Evolutionary conservation across 2,113 vertebrate genomes (phyloP), one percentile per base, ranked within the genome.

Genomic region (Stegastes partitus): DNA sequence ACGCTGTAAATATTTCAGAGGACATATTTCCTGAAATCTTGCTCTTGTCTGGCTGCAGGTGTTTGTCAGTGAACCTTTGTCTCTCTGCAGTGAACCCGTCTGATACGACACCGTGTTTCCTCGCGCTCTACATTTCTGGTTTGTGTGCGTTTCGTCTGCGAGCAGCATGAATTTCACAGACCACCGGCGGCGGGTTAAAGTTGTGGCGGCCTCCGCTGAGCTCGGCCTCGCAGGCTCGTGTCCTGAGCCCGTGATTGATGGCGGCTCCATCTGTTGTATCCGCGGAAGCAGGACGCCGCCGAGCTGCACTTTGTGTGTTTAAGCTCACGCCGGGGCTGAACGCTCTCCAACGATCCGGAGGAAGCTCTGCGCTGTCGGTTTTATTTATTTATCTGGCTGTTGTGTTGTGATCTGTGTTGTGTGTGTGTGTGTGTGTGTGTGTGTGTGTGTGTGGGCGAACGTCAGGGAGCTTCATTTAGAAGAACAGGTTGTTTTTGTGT

Each of bases 221-320:
- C 54, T 34, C 7, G 5, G 6, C 25, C 28, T 71, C 11, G 26
- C 23, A 44, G 70, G 21, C 42, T 39, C 26, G 28, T 26, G 57
- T 18, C 25, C 49, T n/a, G 11, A 23, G 74, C 59, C 45, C 49
- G 66, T 80, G 61, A 84, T 71, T 42, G 56, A 80, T 72, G 72
- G 23, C 44, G 15, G 15, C 56, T 5, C 59, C 53, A 65, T 70
- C 47, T 62, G 39, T 47, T 31, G 58, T 68, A 47, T 15, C 62
- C 44, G 50, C 7, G 37, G 65, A 56, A 56, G 44, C 15, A n/a
- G 31, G 49, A 64, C 49, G 19, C 50, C n/a, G 58, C 56, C 44
- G 78, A 68, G 31, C 57, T 39, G 47, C 5, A 31, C 12, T 23
- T 25, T 34, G 37, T 65, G 49, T 8, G 28, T 18, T 34, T 51